phyloP scores from a whole-genome alignment of 1,140 invertebrate species.

The Venturia canescens region DNA sequence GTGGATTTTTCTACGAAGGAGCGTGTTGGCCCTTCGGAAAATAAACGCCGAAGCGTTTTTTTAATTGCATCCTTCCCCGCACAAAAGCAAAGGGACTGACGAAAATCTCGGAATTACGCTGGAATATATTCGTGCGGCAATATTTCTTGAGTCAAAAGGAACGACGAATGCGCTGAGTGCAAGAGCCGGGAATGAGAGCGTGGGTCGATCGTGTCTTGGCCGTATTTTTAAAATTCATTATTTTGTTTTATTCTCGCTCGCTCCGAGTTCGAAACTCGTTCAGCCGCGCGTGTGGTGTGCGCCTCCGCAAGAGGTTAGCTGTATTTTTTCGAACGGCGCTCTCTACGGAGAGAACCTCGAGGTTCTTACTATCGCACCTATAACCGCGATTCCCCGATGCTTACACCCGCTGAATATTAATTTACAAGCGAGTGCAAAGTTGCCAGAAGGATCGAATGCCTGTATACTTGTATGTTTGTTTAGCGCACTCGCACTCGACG shows the following conservation, averaged over 20 bases:
- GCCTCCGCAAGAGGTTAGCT: not conserved
- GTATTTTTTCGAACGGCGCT: not conserved
- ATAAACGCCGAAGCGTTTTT: not conserved
- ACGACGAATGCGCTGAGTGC: constrained; percentile 14
- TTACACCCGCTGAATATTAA: not conserved
- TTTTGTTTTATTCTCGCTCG: not conserved
- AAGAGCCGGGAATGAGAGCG: not conserved
- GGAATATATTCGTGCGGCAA: constrained; percentile 1
- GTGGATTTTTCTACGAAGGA: not conserved
- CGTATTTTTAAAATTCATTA: not conserved
- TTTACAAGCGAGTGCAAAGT: not conserved
- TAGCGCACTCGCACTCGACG: not conserved
- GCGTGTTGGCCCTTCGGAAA: not conserved
- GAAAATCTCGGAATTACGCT: constrained; percentile 8
- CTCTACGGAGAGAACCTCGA: not conserved
- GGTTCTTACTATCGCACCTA: not conserved
- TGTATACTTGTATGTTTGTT: too few species aligned
- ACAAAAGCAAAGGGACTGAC: not conserved
- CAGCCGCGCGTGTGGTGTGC: too few species aligned
- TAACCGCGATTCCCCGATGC: not conserved
- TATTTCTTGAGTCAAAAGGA: not conserved
- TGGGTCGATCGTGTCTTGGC: constrained; percentile 10
- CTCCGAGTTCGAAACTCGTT: not conserved
- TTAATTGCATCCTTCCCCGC: not conserved
- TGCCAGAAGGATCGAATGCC: not conserved